Conservation (phyloP, 2,113 vertebrate genomes). For the Pterocles burchelli region DNA sequence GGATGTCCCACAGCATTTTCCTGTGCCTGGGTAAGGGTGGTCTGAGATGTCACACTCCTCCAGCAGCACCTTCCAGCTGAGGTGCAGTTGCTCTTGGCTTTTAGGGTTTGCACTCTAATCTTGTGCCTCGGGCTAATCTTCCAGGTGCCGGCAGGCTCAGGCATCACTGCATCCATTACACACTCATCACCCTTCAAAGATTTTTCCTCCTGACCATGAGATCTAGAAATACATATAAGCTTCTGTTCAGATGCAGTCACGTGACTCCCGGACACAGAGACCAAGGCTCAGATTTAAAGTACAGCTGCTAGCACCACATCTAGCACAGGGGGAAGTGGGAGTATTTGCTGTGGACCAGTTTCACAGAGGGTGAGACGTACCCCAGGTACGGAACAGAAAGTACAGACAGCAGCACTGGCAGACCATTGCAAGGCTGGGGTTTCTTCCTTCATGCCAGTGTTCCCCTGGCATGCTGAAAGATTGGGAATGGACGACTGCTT, state of each 20-base stretch:
- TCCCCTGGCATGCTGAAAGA: neutral
- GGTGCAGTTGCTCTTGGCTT: neutral
- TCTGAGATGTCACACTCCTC: neutral
- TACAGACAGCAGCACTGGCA: neutral
- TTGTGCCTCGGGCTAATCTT: neutral
- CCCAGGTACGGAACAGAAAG: neutral
- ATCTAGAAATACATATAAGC: neutral
- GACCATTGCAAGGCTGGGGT: neutral
- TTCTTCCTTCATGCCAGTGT: neutral
- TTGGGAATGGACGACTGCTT: neutral
- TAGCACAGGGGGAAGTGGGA: neutral
- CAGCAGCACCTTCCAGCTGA: neutral
- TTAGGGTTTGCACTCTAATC: neutral
- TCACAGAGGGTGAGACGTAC: neutral
- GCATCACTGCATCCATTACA: neutral
- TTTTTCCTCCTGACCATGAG: neutral
- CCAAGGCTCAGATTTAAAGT: neutral
- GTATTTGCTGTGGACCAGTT: neutral
- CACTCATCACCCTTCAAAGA: neutral
- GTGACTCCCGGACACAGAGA: neutral
- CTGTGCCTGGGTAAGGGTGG: fast-evolving
- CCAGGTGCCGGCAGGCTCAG: neutral
- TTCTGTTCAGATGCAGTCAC: neutral
- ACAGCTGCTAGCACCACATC: neutral
- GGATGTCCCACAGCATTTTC: neutral